Percentiles rank a stretch among this genome's conserved stretches.
These are phyloP conservation scores for Ylistrum balloti DNA, from an alignment of 1,140 invertebrate species.

Conservation along the genomic window DNA sequence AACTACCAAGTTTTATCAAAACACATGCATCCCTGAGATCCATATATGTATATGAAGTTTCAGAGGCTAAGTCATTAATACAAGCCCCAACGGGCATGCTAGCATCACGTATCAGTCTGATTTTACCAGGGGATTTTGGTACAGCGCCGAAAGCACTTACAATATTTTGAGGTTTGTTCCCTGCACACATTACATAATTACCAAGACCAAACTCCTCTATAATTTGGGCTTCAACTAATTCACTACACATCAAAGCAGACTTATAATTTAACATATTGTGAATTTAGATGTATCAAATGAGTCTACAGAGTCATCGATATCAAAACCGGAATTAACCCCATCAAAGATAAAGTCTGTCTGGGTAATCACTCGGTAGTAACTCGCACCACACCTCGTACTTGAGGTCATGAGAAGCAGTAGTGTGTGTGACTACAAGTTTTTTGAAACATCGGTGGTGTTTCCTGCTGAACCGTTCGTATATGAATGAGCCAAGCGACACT, in stretches of 20 bases:
- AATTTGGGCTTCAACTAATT: constrained; percentile 42
- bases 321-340: constrained; percentile 41
- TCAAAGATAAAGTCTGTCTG: constrained; percentile 48
- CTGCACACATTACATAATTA: constrained; percentile 43
- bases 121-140: constrained; percentile 49
- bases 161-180: background rate
- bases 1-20: constrained; percentile 49
- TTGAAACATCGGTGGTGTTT: no score
- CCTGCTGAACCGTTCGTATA: no score
- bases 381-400: constrained; percentile 36
- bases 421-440: no score
- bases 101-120: constrained; percentile 55
- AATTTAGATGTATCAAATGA: background rate
- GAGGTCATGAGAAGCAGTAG: background rate
- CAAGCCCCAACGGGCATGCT: constrained; percentile 22
- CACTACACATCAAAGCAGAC: constrained; percentile 45
- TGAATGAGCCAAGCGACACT: constrained; percentile 42
- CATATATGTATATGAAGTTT: constrained; percentile 50
- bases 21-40: constrained; percentile 49
- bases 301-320: background rate
- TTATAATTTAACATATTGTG: constrained; percentile 51
- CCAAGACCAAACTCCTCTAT: constrained; percentile 41
- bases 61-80: constrained; percentile 53
- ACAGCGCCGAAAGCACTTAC: constrained; percentile 54
- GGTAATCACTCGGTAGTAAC: background rate